A percentile compares a stretch with the other conserved stretches of the same genome.
Evolutionary conservation across 1,140 invertebrate species (phyloP).

Genomic region (Metopolophium dirhodum): DNA sequence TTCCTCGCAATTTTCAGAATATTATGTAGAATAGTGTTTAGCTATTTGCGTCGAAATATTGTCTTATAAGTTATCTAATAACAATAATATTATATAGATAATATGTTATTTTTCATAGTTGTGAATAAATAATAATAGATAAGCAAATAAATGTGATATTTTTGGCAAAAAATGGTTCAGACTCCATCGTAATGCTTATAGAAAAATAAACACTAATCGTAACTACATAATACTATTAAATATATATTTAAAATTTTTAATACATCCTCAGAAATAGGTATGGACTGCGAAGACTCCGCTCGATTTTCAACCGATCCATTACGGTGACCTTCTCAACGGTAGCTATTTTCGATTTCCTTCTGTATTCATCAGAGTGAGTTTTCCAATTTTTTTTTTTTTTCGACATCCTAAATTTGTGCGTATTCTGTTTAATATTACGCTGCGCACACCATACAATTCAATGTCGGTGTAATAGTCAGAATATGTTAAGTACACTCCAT

Average conservation of each 20-base stretch:
- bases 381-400: not conserved
- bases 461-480: not conserved
- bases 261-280: too few relatives aligned
- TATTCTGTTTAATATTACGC: not conserved
- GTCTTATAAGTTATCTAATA: not conserved
- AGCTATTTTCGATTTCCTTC: not conserved
- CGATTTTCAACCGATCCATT: not conserved
- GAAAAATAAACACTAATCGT: not conserved
- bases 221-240: not conserved
- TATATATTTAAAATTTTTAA: too few relatives aligned
- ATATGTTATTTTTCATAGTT: not conserved
- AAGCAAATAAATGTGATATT: not conserved
- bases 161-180: not conserved
- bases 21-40: too few relatives aligned
- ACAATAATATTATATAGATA: not conserved
- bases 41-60: too few relatives aligned
- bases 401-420: not conserved
- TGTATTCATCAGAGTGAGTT: not conserved
- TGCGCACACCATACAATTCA: not conserved
- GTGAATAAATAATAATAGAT: not conserved
- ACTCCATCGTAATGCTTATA: not conserved
- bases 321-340: not conserved
- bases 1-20: too few relatives aligned
- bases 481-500: not conserved
- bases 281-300: not conserved